Base-by-base conservation (phyloP, 2,797 vertebrate species). In the Phataginus tetradactyla region DNA sequence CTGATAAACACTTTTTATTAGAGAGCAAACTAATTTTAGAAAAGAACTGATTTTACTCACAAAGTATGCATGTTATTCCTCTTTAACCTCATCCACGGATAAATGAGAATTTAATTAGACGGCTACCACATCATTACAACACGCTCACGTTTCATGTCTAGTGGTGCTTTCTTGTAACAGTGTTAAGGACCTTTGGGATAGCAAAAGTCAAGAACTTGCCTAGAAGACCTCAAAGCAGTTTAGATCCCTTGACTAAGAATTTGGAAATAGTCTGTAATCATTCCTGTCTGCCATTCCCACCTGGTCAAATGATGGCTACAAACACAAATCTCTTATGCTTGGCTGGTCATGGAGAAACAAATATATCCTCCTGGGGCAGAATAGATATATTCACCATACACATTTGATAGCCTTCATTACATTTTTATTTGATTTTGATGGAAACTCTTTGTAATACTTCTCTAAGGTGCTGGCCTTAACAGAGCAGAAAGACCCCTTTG, bases 401-500 rank as follows among this genome's bases (percentile, higher is more conserved):
- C 29, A 34, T 49, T 23, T 17, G 29, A 57, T 23, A 37, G 63
- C 9, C 3, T 96, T 89, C 14, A 3, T 42, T 59, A 85, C 32
- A n/a, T 53, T 94, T 94, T 64, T 45, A 64, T 71, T 63, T 53
- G 45, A 74, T 81, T 84, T 93, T 72, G n/a, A 57, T 59, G 68
- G 87, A 23, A 78, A 57, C 59, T 63, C 39, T 78, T 78, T 49
- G 42, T 12, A 51, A n/a, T 34, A 77, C 27, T 95, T 96, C 84
- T 90, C 96, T 63, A 0, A 69, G 75, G 53, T 5, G 1, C 97
- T 90, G 97, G 97, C 88, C 96, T 96, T 95, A 97, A 97, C n/a
- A 91, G 95, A 97, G 96, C 96, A 98, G 96, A 98, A 98, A 98
- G 96, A 95, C 95, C 93, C 91, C 63, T 18, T 96, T 96, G 91